A percentile compares a stretch with the other conserved stretches of the same genome.
phyloP scores from a whole-genome alignment of 2,888 invertebrate genomes.

The Leptinotarsa peninsularis region DNA sequence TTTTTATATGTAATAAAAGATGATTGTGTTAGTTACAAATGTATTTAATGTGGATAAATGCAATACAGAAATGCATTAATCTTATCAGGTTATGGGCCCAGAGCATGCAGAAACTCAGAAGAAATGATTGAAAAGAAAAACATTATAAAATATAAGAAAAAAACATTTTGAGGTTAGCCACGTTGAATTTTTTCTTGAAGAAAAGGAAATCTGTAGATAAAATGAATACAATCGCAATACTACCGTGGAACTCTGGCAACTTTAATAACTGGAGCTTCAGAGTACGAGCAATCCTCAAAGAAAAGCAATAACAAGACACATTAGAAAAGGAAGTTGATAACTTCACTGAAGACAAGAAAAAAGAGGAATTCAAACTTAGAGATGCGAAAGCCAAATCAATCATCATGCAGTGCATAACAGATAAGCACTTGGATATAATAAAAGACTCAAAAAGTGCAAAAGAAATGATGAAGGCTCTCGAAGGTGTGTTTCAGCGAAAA shows the following conservation, averaged over 20 bases:
- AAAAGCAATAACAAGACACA: conserved; percentile 25
- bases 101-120: too few relatives aligned
- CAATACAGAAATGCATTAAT: too few relatives aligned
- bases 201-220: neutral
- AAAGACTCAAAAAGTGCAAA: conserved; percentile 45
- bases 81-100: too few relatives aligned
- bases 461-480: conserved; percentile 45
- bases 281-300: conserved; percentile 31
- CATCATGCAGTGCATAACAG: conserved; percentile 48
- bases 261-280: conserved; percentile 36
- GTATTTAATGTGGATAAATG: too few relatives aligned
- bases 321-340: conserved; percentile 31
- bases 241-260: neutral
- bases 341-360: conserved; percentile 30
- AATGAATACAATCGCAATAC: neutral
- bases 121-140: too few relatives aligned
- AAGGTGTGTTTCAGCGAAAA: conserved; percentile 47
- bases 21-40: too few relatives aligned
- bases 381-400: conserved; percentile 46
- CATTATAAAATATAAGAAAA: too few relatives aligned
- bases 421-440: conserved; percentile 48
- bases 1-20: too few relatives aligned
- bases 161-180: too few relatives aligned
- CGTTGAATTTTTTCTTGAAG: neutral
- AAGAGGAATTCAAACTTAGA: conserved; percentile 27